phyloP scores from a whole-genome alignment of 1,140 invertebrate species.

The Scylla paramamosain region DNA sequence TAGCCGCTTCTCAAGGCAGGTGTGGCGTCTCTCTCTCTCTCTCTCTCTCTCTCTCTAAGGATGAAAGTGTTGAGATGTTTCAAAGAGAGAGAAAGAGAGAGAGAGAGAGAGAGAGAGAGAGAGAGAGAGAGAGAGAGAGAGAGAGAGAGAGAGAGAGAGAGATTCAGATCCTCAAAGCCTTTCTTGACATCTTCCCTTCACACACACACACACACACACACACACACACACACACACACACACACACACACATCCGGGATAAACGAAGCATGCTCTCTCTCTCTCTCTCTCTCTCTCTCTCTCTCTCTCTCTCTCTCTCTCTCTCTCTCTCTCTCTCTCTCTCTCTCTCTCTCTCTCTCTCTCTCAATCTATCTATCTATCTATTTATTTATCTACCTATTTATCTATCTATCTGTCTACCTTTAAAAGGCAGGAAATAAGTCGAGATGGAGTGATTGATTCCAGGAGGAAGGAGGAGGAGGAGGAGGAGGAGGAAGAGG shows the following conservation, averaged over 20 bases:
- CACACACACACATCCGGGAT: too few relatives aligned
- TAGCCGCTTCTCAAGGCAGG: too few relatives aligned
- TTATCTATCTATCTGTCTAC: neutral
- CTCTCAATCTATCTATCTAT: too few relatives aligned
- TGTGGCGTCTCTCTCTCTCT: too few relatives aligned
- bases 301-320: neutral
- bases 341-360: neutral
- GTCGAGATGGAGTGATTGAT: too few relatives aligned
- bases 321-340: neutral
- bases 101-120: constrained; percentile 31
- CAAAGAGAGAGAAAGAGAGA: neutral
- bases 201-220: too few relatives aligned
- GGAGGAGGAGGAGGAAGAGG: too few relatives aligned
- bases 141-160: constrained; percentile 43
- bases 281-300: neutral
- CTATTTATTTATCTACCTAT: too few relatives aligned
- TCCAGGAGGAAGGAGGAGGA: too few relatives aligned
- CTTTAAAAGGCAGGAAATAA: too few relatives aligned
- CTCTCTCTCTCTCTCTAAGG: too few relatives aligned
- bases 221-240: too few relatives aligned
- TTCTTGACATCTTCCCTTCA: neutral
- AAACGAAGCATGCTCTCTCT: neutral
- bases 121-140: constrained; percentile 40
- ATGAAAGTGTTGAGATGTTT: neutral
- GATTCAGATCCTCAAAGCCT: neutral